These are phyloP conservation scores for Chironomus tepperi DNA, from an alignment of 1,140 invertebrate genomes.

Conservation along the genomic window DNA sequence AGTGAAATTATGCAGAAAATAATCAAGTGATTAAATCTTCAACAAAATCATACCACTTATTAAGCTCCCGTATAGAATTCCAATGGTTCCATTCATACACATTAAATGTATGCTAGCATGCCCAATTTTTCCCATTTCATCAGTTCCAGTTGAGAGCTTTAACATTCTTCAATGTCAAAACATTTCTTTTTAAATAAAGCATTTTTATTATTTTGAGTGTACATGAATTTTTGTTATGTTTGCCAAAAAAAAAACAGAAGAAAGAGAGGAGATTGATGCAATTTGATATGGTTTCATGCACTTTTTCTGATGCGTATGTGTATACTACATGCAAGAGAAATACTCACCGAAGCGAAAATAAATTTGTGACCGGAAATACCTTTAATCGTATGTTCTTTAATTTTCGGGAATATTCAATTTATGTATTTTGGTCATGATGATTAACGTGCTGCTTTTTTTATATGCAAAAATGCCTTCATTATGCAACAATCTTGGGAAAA, in stretches of 20 bases:
- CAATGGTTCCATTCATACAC: too few species aligned
- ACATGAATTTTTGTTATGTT: not conserved
- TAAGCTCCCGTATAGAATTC: too few species aligned
- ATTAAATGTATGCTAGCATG: not conserved
- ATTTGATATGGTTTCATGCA: conserved; percentile 8
- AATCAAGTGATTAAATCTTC: too few species aligned
- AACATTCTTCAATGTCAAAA: conserved; percentile 9
- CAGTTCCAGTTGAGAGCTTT: conserved; percentile 5
- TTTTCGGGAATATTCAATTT: not conserved
- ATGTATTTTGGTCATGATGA: not conserved
- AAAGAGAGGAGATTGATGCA: conserved; percentile 1
- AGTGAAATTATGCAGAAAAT: too few species aligned
- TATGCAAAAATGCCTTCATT: not conserved
- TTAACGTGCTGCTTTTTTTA: too few species aligned
- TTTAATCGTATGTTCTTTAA: not conserved
- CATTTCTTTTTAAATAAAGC: not conserved
- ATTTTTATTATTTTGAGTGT: not conserved
- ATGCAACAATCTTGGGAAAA: too few species aligned
- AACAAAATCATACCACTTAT: too few species aligned
- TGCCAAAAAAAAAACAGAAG: not conserved
- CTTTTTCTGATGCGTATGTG: not conserved
- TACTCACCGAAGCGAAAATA: not conserved
- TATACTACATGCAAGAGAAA: not conserved
- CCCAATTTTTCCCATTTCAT: conserved; percentile 4
- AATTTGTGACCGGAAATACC: conserved; percentile 12